phyloP scores from a whole-genome alignment of 2,888 invertebrate species.

The Limnephilus rhombicus region DNA sequence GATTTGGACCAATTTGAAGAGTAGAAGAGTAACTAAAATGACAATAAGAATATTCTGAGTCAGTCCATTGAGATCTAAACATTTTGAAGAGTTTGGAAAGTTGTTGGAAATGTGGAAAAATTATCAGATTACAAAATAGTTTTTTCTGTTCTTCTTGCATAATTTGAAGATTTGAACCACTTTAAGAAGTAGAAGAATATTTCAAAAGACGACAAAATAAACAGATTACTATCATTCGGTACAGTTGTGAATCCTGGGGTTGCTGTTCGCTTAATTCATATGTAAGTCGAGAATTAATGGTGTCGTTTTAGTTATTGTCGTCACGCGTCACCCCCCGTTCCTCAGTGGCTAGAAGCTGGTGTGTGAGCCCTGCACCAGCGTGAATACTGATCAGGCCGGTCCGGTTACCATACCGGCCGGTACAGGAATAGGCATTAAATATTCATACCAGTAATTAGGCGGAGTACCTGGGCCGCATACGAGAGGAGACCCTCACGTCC shows the following conservation, averaged over 20 bases:
- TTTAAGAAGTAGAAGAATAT: neutral
- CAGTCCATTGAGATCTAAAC: too few relatives aligned
- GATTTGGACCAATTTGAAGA: too few relatives aligned
- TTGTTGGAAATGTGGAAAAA: too few relatives aligned
- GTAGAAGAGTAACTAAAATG: too few relatives aligned
- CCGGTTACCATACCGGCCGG: constrained; percentile 37
- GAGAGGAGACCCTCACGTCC: neutral
- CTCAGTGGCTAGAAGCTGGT: constrained; percentile 27
- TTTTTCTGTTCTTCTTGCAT: too few relatives aligned
- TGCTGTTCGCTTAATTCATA: constrained; percentile 62
- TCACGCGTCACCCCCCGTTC: constrained; percentile 60
- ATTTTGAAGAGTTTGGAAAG: too few relatives aligned
- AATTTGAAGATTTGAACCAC: neutral
- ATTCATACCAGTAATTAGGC: constrained; percentile 66
- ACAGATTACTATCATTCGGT: constrained; percentile 15
- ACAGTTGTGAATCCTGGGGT: constrained; percentile 42
- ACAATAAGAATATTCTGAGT: too few relatives aligned
- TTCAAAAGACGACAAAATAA: neutral
- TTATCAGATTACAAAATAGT: too few relatives aligned
- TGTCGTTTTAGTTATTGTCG: constrained; percentile 65
- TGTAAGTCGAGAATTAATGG: constrained; percentile 65
- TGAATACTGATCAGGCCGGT: constrained; percentile 54
- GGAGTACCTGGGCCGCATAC: constrained; percentile 61
- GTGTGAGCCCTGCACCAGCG: constrained; percentile 37
- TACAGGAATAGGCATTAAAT: constrained; percentile 53